phyloP scores from a whole-genome alignment of 2,888 invertebrate species.

The Dyspetes luteomarginatus region DNA sequence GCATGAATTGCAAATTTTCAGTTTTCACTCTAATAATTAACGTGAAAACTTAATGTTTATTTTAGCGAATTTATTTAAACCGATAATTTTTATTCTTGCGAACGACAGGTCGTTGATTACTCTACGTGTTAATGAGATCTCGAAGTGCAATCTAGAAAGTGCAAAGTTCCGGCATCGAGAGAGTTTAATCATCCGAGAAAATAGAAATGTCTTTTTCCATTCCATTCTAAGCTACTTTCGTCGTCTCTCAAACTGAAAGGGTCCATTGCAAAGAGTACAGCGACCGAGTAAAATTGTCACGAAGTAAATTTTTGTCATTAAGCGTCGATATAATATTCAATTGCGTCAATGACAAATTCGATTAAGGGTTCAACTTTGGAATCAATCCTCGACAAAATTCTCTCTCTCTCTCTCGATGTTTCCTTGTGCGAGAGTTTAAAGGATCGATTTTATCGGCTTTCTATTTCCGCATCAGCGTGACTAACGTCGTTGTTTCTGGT shows the following conservation, averaged over 20 bases:
- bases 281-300: background rate
- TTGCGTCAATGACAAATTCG: slow-evolving; percentile 6
- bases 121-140: no score
- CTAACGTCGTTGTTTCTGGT: slow-evolving; percentile 14
- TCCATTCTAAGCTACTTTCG: background rate
- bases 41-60: no score
- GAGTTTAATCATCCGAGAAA: no score
- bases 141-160: no score
- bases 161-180: no score
- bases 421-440: background rate
- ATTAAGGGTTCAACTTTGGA: background rate
- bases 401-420: background rate
- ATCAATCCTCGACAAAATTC: background rate
- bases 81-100: no score
- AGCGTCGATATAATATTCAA: background rate
- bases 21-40: no score
- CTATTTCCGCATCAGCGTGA: slow-evolving; percentile 53
- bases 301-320: background rate
- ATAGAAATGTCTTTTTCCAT: no score
- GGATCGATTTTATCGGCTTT: slow-evolving; percentile 61
- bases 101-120: no score
- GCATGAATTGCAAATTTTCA: no score
- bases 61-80: no score
- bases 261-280: background rate
- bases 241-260: background rate